phyloP scores from a whole-genome alignment of 2,113 vertebrate genomes.

The Dicentrarchus labrax region DNA sequence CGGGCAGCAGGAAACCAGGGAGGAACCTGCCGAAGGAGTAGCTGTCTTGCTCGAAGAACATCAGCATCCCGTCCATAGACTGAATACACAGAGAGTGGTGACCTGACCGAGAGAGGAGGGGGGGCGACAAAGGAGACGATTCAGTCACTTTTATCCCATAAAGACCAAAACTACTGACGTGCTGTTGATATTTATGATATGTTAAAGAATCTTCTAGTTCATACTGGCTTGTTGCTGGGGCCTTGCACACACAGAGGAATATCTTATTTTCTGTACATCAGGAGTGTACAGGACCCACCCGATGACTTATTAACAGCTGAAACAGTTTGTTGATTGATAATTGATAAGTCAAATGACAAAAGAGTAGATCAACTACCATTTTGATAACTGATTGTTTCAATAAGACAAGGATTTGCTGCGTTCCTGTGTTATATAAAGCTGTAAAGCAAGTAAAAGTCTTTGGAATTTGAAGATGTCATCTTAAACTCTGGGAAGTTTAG shows the following conservation, averaged over 20 bases:
- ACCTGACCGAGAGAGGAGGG: constrained; percentile 81
- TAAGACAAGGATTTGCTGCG: too few relatives aligned
- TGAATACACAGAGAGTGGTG: constrained; percentile 97
- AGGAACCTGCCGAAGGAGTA: constrained; percentile 95
- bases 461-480: too few relatives aligned
- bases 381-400: too few relatives aligned
- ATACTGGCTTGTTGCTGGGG: neutral
- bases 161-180: neutral
- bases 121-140: neutral
- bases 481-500: too few relatives aligned
- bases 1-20: constrained; percentile 93
- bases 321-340: too few relatives aligned
- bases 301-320: too few relatives aligned
- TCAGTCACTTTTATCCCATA: neutral
- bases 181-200: neutral
- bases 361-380: too few relatives aligned
- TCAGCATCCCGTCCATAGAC: constrained; percentile 98
- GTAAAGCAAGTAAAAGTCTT: too few relatives aligned
- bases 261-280: neutral
- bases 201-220: neutral
- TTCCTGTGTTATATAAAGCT: too few relatives aligned
- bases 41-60: constrained; percentile 98
- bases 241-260: neutral
- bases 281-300: too few relatives aligned
- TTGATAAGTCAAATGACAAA: too few relatives aligned